These are phyloP conservation scores for Gila robusta DNA, from an alignment of 2,797 vertebrate genomes.

Conservation along the genomic window DNA sequence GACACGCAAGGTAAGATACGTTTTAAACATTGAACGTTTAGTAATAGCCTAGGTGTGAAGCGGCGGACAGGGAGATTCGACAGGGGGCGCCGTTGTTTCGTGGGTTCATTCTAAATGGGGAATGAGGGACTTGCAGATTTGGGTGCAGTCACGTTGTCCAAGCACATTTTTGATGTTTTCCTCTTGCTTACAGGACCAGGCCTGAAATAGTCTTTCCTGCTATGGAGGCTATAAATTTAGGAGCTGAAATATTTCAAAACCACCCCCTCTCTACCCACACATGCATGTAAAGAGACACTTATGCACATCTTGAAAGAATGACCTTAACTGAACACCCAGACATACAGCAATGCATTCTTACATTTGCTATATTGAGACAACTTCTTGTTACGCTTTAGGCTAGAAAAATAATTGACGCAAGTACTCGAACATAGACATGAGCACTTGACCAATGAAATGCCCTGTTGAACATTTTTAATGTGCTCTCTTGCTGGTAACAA, in stretches of 20 bases:
- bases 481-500: background rate
- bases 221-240: conserved; percentile 21
- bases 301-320: background rate
- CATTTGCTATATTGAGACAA: background rate
- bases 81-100: conserved; percentile 59
- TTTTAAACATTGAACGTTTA: conserved; percentile 21
- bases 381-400: background rate
- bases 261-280: background rate
- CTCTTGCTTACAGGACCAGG: conserved; percentile 45
- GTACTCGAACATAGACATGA: background rate
- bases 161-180: conserved; percentile 77
- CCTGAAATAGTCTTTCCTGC: conserved; percentile 49
- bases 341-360: background rate
- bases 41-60: conserved; percentile 2
- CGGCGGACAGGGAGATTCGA: background rate
- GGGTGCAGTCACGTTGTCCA: conserved; percentile 82
- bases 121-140: conserved; percentile 58
- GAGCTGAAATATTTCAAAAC: background rate
- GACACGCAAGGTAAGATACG: conserved; percentile 59
- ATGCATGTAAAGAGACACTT: conserved; percentile 5
- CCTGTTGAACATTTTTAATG: background rate
- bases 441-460: background rate
- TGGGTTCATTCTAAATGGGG: background rate
- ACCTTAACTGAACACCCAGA: conserved; percentile 4
- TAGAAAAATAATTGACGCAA: background rate